Evolutionary conservation across 2,797 vertebrate species (phyloP).

Genomic region (Pitangus sulphuratus): DNA sequence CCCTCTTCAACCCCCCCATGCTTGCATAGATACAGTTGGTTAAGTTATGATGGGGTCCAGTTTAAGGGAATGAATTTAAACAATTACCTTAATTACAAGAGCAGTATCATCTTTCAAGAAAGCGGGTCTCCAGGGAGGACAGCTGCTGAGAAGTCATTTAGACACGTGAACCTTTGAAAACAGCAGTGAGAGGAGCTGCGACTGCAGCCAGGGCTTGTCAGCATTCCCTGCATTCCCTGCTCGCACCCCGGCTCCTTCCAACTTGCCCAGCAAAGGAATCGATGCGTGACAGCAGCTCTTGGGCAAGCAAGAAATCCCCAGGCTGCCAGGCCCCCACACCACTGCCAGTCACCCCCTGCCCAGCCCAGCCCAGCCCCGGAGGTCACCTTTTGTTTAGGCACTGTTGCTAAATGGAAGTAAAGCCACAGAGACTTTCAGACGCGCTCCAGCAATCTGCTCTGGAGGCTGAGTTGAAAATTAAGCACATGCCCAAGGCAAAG

Average conservation of each 20-base stretch:
- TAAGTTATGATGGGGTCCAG: background rate
- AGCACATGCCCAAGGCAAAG: background rate
- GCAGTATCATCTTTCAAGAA: conserved; percentile 33
- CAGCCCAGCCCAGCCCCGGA: background rate
- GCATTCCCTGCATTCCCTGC: rapidly evolving
- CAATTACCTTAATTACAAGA: conserved; percentile 63
- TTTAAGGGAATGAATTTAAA: conserved; percentile 46
- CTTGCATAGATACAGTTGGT: background rate
- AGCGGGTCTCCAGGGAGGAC: conserved; percentile 20
- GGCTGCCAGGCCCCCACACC: background rate
- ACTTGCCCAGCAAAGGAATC: rapidly evolving
- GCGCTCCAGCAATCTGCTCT: background rate
- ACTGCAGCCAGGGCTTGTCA: background rate
- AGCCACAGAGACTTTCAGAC: rapidly evolving
- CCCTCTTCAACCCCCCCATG: background rate
- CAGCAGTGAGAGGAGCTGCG: background rate
- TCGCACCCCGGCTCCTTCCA: background rate
- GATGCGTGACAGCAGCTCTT: rapidly evolving
- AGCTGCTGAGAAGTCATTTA: conserved; percentile 27
- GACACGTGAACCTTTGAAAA: background rate
- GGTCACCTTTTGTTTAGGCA: background rate
- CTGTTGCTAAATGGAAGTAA: background rate
- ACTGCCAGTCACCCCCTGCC: background rate
- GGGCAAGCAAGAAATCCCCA: background rate
- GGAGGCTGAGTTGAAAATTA: background rate